Base-by-base conservation (phyloP, 2,888 invertebrate genomes). In the Brachycybe producta region DNA sequence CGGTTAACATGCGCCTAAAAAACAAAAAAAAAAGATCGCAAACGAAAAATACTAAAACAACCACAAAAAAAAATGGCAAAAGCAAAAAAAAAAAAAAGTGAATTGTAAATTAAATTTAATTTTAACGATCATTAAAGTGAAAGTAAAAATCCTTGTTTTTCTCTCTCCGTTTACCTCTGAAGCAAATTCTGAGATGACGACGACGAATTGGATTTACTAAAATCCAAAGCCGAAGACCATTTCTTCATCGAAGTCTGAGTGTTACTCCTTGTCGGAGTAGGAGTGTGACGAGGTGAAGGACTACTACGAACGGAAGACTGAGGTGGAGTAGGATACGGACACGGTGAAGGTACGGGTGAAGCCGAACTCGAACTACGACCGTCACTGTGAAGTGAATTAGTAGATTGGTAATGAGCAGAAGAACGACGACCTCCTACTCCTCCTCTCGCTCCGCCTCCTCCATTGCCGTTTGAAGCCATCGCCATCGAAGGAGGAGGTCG, bases 151-250 rank as follows among this genome's bases (percentile, higher is more conserved):
- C n/a, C n/a, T n/a, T n/a, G n/a, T n/a, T n/a, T n/a, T n/a, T n/a
- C n/a, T n/a, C n/a, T n/a, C n/a, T n/a, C n/a, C n/a, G n/a, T n/a
- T n/a, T n/a, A n/a, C n/a, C n/a, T n/a, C 30, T 43, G 43, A 8
- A 17, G 8, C 17, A 23, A 30, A 17, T 32, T 21, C 8, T 43
- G 43, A 30, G 27, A 19, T 26, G 43, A 7, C 28, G 28, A 30
- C 5, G 17, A 13, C 41, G 51, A 46, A 26, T 36, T 46, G 8
- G 50, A 28, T n/a, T n/a, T n/a, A n/a, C 44, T 38, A 71, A 85
- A 86, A 70, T 86, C 86, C 3, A 84, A 83, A 0, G 84, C 84
- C 19, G 84, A 84, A 63, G 77, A 84, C 85, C 85, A 85, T 51
- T 84, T 70, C 68, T 84, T 84, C 21, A 54, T 49, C 28, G 34